Evolutionary conservation across 2,888 invertebrate genomes (phyloP).

Genomic region (Deroplatys truncata): DNA sequence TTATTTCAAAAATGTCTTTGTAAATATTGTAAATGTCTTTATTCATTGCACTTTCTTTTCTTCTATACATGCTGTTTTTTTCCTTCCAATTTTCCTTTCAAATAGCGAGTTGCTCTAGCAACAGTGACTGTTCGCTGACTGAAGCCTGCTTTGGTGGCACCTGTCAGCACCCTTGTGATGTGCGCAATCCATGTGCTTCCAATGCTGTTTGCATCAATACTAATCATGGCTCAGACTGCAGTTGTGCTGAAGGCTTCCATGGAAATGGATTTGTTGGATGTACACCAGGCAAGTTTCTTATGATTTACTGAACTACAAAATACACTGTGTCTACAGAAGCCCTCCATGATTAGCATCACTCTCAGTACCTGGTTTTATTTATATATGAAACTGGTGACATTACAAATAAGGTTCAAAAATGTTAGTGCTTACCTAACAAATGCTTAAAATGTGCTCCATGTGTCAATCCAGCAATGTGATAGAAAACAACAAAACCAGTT

Average conservation of each 20-base stretch:
- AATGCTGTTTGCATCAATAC: conserved; percentile 85
- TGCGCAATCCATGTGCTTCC: conserved; percentile 77
- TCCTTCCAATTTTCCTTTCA: neutral
- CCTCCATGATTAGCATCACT: neutral
- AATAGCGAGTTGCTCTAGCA: conserved; percentile 78
- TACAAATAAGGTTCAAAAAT: neutral
- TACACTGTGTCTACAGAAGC: neutral
- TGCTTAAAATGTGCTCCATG: neutral
- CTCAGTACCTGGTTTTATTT: neutral
- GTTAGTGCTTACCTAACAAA: neutral
- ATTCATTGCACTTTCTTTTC: neutral
- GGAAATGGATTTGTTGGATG: conserved; percentile 83
- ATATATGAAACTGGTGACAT: too few species aligned
- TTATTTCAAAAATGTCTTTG: neutral
- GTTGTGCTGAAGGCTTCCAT: conserved; percentile 79
- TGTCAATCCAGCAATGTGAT: too few species aligned
- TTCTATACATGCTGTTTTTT: neutral
- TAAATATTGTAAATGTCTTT: neutral
- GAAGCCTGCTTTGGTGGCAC: conserved; percentile 82
- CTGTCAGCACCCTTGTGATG: conserved; percentile 83
- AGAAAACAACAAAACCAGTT: too few species aligned
- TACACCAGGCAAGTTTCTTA: conserved; percentile 59
- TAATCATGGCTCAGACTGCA: conserved; percentile 82
- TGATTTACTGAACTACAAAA: neutral
- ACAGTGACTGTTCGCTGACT: conserved; percentile 79